Evolutionary conservation across 2,888 invertebrate genomes (phyloP), one percentile per base, ranked within the genome.

Genomic region (Melipona beecheii): DNA sequence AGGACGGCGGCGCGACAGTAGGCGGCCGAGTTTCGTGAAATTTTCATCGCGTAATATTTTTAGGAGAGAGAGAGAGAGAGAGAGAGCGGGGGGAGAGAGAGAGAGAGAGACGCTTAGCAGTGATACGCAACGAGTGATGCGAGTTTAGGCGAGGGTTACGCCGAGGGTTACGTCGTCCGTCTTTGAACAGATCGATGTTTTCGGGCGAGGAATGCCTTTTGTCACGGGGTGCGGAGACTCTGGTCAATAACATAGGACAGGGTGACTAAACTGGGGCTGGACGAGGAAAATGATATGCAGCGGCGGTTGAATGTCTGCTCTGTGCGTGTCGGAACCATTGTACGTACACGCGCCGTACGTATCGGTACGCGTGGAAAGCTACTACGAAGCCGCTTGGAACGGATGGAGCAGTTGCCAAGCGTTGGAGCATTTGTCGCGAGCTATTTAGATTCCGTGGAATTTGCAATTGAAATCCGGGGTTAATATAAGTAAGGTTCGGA

Each of bases 191-290:
- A 58, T 65, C 56, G 50, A 70, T 65, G 79, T 60, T 49, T 27
- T 62, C 21, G 56, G 56, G 54, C 17, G 24, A 69, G 54, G 68
- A 81, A 69, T 68, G 49, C 49, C 73, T 56, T 81, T 81, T 68
- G 56, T 54, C 31, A n/a, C 24, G 56, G 17, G 19, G 65, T 58
- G 68, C 43, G 31, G 43, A 49, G 52, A 21, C 43, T 60, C 68
- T 50, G 50, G 49, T 54, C 81, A 66, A 62, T 79, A 68, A 81
- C 68, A 72, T 65, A 74, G 64, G 62, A 49, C n/a, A 74, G 64
- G 64, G 64, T 74, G 64, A 74, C 36, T 74, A 74, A 43, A 74
- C 64, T 74, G 52, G 73, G 73, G 73, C 50, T 43, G 43, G 43
- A 43, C 31, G 62, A 21, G 31, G 31, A 52, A 54, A 74, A 64